Conservation (phyloP, 2,113 vertebrate genomes). For the Eira barbara region DNA sequence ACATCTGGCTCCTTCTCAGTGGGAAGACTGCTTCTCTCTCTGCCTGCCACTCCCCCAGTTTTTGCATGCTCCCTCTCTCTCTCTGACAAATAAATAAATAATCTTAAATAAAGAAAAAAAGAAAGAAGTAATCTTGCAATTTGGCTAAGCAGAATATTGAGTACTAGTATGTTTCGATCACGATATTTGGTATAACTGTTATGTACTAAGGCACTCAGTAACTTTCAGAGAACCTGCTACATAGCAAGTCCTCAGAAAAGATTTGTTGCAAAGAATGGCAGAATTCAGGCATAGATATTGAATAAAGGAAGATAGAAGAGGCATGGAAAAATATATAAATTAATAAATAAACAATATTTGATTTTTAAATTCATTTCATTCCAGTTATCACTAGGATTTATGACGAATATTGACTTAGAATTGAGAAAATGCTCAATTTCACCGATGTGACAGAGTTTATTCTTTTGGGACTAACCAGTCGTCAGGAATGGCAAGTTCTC, state of each 20-base stretch:
- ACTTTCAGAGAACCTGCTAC: not conserved
- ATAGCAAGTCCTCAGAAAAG: not conserved
- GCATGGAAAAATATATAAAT: not conserved
- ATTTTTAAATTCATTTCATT: not conserved
- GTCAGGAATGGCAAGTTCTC: too few species aligned
- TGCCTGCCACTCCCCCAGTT: too few species aligned
- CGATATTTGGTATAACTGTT: not conserved
- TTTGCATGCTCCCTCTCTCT: too few species aligned
- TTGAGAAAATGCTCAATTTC: not conserved
- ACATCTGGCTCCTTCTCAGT: too few species aligned
- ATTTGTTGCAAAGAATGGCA: not conserved
- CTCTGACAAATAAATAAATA: too few species aligned
- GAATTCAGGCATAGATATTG: not conserved
- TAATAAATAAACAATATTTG: not conserved
- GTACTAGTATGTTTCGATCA: not conserved
- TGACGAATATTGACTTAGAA: not conserved
- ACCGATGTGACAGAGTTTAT: too few species aligned
- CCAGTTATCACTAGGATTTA: not conserved
- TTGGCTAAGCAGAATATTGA: not conserved
- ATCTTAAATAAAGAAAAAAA: too few species aligned
- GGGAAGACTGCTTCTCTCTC: too few species aligned
- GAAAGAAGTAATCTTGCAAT: not conserved
- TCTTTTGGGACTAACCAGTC: too few species aligned
- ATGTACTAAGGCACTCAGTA: not conserved
- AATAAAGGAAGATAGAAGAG: not conserved